Conservation (phyloP, 2,888 invertebrate genomes). For the Drosophila borealis region DNA sequence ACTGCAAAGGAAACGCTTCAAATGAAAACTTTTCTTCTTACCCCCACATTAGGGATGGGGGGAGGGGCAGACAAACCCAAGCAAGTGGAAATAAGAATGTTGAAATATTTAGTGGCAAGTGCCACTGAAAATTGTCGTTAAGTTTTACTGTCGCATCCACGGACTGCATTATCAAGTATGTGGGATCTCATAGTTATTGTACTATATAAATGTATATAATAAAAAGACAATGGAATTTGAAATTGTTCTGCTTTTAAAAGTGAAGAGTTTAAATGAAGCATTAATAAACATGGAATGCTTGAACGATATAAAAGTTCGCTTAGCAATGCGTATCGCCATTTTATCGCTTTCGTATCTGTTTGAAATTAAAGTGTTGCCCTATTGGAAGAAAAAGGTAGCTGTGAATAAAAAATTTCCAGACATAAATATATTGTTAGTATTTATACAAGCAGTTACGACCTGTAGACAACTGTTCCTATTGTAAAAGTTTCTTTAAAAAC, state of each 20-base stretch:
- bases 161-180: slow-evolving; percentile 41
- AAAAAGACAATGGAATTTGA: slow-evolving; percentile 17
- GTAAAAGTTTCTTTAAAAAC: no score
- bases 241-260: slow-evolving; percentile 5
- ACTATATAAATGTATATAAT: neutral
- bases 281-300: neutral
- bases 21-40: slow-evolving; percentile 40
- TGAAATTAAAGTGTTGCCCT: neutral
- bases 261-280: neutral
- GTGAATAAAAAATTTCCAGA: no score
- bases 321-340: neutral
- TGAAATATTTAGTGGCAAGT: slow-evolving; percentile 61
- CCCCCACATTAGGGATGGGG: neutral
- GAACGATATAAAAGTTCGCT: neutral
- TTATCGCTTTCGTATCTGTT: neutral
- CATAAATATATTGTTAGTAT: no score
- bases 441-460: no score
- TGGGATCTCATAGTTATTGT: slow-evolving; percentile 33
- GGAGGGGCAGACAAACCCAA: slow-evolving; percentile 18
- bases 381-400: neutral
- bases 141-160: slow-evolving; percentile 38
- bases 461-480: no score
- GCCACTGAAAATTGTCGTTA: slow-evolving; percentile 54
- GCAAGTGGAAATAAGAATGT: slow-evolving; percentile 48
- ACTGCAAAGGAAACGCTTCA: slow-evolving; percentile 37